Evolutionary conservation across 2,888 invertebrate species (phyloP).

Genomic region (Apamea anceps): DNA sequence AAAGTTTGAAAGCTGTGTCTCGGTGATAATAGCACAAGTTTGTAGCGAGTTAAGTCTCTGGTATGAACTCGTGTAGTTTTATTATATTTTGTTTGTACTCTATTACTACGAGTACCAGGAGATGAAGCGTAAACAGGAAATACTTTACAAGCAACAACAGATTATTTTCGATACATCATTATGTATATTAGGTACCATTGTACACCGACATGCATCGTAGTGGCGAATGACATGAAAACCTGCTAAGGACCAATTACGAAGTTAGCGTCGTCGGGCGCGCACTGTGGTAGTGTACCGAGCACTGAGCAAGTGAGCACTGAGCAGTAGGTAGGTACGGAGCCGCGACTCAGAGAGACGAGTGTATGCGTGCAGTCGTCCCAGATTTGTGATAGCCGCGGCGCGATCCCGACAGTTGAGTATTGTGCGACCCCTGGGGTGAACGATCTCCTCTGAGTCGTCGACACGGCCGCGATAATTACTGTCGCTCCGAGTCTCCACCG

Average conservation of each 20-base stretch:
- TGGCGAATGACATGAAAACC: constrained; percentile 71
- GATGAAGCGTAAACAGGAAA: constrained; percentile 14
- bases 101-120: background rate
- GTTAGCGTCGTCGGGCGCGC: constrained; percentile 67
- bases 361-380: constrained; percentile 73
- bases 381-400: constrained; percentile 81
- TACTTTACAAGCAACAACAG: constrained; percentile 38
- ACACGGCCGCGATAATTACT: constrained; percentile 88
- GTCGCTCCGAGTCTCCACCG: constrained; percentile 75
- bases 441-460: constrained; percentile 88
- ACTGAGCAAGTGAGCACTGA: constrained; percentile 21
- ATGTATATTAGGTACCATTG: constrained; percentile 22
- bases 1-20: constrained; percentile 35
- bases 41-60: constrained; percentile 6
- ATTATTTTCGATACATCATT: constrained; percentile 41
- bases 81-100: constrained; percentile 7
- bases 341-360: constrained; percentile 54
- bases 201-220: constrained; percentile 27
- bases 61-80: constrained; percentile 13
- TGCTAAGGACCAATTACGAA: constrained; percentile 71
- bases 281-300: constrained; percentile 45
- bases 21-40: constrained; percentile 37
- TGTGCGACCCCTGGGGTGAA: constrained; percentile 88
- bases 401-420: constrained; percentile 84
- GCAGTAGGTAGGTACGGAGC: background rate